Conservation (phyloP, 2,888 invertebrate species). For the Biston betularia region DNA sequence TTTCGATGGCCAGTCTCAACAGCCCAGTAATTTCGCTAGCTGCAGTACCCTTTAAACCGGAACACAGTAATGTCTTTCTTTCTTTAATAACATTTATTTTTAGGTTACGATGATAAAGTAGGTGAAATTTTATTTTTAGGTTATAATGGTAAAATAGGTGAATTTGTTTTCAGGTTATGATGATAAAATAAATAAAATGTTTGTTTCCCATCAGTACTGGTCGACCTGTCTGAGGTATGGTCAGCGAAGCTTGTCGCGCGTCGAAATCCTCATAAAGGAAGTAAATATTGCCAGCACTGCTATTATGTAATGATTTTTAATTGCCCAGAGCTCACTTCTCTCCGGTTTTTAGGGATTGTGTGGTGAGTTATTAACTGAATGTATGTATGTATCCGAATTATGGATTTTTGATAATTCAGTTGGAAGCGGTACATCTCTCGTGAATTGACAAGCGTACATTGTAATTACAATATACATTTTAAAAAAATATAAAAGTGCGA, state of each 20-base stretch:
- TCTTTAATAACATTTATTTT: too few relatives aligned
- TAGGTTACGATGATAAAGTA: too few relatives aligned
- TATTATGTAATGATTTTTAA: conserved; percentile 53
- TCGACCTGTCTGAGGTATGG: conserved; percentile 46
- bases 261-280: conserved; percentile 53
- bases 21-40: too few relatives aligned
- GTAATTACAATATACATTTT: too few relatives aligned
- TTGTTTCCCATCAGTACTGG: conserved; percentile 41
- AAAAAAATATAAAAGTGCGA: too few relatives aligned
- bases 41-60: too few relatives aligned
- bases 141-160: too few relatives aligned
- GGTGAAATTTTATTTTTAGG: too few relatives aligned
- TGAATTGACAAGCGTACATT: background rate
- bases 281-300: conserved; percentile 46
- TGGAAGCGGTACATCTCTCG: background rate
- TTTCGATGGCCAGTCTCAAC: too few relatives aligned
- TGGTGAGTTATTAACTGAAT: conserved; percentile 6
- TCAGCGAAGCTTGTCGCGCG: conserved; percentile 58
- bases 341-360: conserved; percentile 17
- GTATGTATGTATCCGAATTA: background rate
- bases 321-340: conserved; percentile 36
- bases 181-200: too few relatives aligned
- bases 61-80: too few relatives aligned
- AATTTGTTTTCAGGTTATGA: too few relatives aligned
- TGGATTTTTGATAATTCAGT: background rate